These are phyloP conservation scores for Tenualosa thibaudeaui DNA, from an alignment of 2,797 vertebrate species.

Conservation along the genomic window DNA sequence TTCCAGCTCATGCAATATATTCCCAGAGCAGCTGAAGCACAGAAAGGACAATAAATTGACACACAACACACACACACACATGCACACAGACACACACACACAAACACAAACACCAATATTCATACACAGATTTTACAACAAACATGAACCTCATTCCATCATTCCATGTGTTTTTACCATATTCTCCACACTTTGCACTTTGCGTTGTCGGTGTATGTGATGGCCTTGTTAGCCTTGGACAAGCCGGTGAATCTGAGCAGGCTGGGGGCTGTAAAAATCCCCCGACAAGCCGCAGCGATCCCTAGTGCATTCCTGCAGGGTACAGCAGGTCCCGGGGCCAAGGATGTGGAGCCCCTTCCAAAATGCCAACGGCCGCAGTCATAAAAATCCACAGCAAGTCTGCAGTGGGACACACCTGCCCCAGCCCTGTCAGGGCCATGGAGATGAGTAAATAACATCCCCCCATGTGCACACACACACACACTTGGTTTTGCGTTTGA, in stretches of 20 bases:
- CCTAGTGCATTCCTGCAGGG: constrained; percentile 60
- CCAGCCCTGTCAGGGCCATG: constrained; percentile 27
- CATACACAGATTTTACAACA: background rate
- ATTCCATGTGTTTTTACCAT: constrained; percentile 12
- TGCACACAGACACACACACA: background rate
- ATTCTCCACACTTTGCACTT: constrained; percentile 25
- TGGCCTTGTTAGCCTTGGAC: constrained; percentile 42
- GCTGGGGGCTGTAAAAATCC: constrained; percentile 57
- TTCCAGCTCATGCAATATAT: background rate
- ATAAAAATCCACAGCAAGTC: constrained; percentile 60
- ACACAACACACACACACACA: background rate
- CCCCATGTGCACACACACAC: background rate
- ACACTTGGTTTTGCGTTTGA: background rate
- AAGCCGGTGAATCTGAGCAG: constrained; percentile 46
- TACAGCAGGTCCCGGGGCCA: constrained; percentile 59
- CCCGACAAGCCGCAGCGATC: constrained; percentile 63
- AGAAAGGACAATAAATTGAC: background rate
- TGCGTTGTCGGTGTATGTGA: constrained; percentile 30
- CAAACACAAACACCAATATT: background rate
- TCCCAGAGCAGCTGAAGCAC: background rate
- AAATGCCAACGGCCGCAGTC: constrained; percentile 50
- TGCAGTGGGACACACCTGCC: constrained; percentile 54
- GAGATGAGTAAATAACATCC: constrained; percentile 16
- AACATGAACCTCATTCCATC: background rate
- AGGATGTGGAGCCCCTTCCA: constrained; percentile 54